These are phyloP conservation scores for Barnardius zonarius DNA, from an alignment of 2,113 vertebrate genomes.

Conservation along the genomic window DNA sequence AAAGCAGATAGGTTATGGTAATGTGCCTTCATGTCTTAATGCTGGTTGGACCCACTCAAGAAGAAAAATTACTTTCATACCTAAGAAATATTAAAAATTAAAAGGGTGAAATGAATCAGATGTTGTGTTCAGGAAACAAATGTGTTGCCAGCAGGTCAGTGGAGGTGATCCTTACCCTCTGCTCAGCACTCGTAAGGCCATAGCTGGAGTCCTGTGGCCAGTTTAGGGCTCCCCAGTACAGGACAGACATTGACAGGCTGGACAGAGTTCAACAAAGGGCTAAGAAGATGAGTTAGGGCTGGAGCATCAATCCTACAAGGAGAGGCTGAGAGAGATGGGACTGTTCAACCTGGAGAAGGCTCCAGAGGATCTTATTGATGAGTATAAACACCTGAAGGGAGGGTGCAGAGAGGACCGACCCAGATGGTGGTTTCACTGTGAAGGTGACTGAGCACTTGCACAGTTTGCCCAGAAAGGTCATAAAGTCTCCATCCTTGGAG, in stretches of 20 bases:
- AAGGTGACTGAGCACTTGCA: too few species aligned
- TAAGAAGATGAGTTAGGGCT: background rate
- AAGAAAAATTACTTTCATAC: background rate
- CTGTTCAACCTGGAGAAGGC: background rate
- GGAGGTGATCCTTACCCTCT: background rate
- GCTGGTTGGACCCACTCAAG: background rate
- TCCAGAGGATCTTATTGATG: background rate
- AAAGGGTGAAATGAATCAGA: background rate
- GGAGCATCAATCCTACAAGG: background rate
- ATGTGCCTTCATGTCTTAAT: background rate
- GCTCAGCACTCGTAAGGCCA: background rate
- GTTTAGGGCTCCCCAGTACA: background rate
- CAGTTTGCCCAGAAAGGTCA: background rate
- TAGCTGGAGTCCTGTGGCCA: background rate
- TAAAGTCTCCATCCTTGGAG: background rate
- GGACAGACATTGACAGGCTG: background rate
- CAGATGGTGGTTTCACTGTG: too few species aligned
- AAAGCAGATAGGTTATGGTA: background rate
- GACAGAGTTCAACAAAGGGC: background rate
- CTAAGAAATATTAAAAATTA: background rate
- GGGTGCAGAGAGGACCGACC: too few species aligned
- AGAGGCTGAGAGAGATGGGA: background rate
- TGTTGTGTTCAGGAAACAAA: background rate
- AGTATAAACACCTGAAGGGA: background rate
- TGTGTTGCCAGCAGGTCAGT: accelerated